Base-by-base conservation (phyloP, 2,113 vertebrate species). In the Dicerorhinus sumatrensis region DNA sequence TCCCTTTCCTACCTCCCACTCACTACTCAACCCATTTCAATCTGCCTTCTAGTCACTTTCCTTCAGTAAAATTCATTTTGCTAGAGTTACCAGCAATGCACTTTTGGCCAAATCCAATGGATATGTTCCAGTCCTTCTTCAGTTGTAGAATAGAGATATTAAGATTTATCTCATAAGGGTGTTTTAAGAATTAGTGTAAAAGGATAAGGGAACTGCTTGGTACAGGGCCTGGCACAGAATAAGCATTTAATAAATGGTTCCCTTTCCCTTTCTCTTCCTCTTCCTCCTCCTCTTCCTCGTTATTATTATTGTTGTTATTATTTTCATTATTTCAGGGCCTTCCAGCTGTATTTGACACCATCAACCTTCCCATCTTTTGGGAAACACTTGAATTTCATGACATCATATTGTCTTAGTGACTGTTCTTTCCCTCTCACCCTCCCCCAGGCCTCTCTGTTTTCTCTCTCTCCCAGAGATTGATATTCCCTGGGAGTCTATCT, bases 351-450 rank as follows among this genome's bases (percentile, higher is more conserved):
- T 58, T 13, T 65, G 83, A 86, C 20, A 48, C 23, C 70, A 65
- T 36, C 11, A 62, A 36, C 20, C 48, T 69, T 92, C 31, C 8
- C 13, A 6, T 25, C 27, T 73, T 82, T 11, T 27, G 31, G 20
- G 20, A 39, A 65, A 36, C 17, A 72, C 36, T 42, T 85, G 75
- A 46, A 73, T 42, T 48, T n/a, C 51, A 36, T 14, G 42, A 48
- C 2, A 9, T 51, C 6, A 48, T 39, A 1, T 56, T 67, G 31
- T 3, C 18, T 29, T 29, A 31, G 18, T 18, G 9, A 70, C 27
- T 27, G 0, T 23, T 25, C 21, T 73, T 31, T 1, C 1, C 56
- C 4, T 23, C 5, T 18, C 2, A 33, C 5, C 13, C 0, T 42
- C 2, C 6, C 2, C 51, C 14, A 60, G 33, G 33, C 1, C 1